phyloP scores from a whole-genome alignment of 2,888 invertebrate genomes.

The Trissoscelio sp. region DNA sequence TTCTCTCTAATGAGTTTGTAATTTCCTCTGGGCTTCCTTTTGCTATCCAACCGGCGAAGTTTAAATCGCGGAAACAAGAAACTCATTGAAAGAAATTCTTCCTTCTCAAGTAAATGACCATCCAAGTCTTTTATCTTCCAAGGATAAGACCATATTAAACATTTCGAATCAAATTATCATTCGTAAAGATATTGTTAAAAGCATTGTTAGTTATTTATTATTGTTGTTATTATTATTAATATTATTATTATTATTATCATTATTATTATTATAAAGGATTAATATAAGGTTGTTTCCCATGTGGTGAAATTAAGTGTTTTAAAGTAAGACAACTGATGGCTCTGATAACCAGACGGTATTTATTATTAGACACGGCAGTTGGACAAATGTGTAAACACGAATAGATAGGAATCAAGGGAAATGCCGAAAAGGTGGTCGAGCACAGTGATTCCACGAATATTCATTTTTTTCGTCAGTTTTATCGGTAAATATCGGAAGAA shows the following conservation, averaged over 20 bases:
- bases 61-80: conserved; percentile 5
- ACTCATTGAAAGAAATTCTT: conserved; percentile 11
- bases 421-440: neutral
- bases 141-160: neutral
- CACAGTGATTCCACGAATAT: neutral
- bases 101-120: conserved; percentile 10
- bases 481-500: neutral
- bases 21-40: neutral
- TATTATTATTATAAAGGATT: neutral
- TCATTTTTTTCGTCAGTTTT: neutral
- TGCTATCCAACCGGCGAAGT: neutral
- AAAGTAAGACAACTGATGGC: neutral
- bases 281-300: too few species aligned
- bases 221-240: too few species aligned
- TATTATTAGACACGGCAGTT: neutral
- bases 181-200: too few species aligned
- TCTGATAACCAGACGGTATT: neutral
- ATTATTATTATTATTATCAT: neutral
- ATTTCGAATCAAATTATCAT: neutral
- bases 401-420: neutral
- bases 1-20: neutral
- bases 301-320: neutral
- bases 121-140: conserved; percentile 6
- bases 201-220: neutral
- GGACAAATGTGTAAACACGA: neutral